phyloP scores from a whole-genome alignment of 2,888 invertebrate genomes.

The Tromatobia lineatoria region DNA sequence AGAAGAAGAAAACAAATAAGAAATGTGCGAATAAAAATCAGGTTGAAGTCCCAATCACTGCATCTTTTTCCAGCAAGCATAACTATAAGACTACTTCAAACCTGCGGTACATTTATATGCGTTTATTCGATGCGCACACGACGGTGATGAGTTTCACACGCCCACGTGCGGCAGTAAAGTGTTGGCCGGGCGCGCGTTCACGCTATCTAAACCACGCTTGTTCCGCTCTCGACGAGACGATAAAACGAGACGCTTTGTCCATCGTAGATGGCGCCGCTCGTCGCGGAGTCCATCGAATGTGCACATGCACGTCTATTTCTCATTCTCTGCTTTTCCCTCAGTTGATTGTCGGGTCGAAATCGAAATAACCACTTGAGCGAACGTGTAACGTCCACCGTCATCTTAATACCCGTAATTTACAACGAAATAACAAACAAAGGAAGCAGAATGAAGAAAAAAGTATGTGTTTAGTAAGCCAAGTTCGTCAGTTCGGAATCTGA shows the following conservation, averaged over 20 bases:
- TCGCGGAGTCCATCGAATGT: slow-evolving; percentile 1
- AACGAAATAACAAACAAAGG: neutral
- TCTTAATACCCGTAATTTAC: neutral
- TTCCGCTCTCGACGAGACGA: slow-evolving; percentile 45
- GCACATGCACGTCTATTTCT: neutral
- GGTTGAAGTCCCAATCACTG: neutral
- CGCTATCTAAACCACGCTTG: slow-evolving; percentile 45
- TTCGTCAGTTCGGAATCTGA: neutral
- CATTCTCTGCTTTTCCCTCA: neutral
- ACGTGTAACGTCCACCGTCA: neutral
- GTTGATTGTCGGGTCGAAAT: neutral
- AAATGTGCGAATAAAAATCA: neutral
- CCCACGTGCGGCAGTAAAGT: slow-evolving; percentile 45
- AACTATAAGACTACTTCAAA: neutral
- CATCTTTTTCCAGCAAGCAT: neutral
- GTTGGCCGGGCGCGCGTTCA: slow-evolving; percentile 12
- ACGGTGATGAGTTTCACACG: slow-evolving; percentile 41
- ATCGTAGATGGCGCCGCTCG: slow-evolving; percentile 13
- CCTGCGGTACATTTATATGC: neutral
- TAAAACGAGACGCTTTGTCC: slow-evolving; percentile 26
- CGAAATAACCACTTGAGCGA: neutral
- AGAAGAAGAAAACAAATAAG: neutral
- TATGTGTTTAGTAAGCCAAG: neutral
- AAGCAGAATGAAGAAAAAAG: slow-evolving; percentile 12
- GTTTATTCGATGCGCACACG: slow-evolving; percentile 8